Percentiles rank a stretch among this genome's conserved stretches.
Evolutionary conservation across 2,113 vertebrate species (phyloP).

Genomic region (Lynx canadensis): DNA sequence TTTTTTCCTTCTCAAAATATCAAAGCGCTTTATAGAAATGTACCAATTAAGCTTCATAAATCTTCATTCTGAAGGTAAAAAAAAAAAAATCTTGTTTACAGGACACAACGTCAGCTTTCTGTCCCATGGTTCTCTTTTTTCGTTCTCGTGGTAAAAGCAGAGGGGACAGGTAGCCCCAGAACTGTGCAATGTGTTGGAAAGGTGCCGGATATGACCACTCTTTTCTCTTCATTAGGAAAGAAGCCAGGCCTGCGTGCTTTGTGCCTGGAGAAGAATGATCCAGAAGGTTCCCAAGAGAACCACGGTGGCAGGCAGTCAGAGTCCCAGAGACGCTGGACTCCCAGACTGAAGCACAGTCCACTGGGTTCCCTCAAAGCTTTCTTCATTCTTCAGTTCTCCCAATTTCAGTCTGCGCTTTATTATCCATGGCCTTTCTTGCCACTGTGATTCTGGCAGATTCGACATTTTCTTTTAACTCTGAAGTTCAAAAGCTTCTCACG

Average conservation of each 20-base stretch:
- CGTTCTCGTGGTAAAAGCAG: neutral
- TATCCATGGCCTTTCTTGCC: neutral
- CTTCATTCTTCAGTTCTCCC: neutral
- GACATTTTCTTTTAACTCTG: neutral
- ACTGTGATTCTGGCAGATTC: neutral
- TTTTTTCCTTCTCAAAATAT: slow-evolving; percentile 11
- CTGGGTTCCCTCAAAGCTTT: fast-evolving
- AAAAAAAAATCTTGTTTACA: neutral
- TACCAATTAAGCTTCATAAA: neutral
- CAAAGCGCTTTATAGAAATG: neutral
- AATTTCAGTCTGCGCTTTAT: neutral
- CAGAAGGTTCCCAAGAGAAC: neutral
- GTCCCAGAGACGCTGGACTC: neutral
- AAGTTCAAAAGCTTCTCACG: neutral
- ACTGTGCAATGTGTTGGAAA: neutral
- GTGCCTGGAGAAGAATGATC: neutral
- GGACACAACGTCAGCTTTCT: neutral
- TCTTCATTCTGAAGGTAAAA: neutral
- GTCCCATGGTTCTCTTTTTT: neutral
- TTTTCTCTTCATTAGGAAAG: neutral
- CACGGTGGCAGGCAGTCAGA: neutral
- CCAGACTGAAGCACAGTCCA: neutral
- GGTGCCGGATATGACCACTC: neutral
- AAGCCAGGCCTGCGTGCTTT: neutral
- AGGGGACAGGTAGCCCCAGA: neutral